Base-by-base conservation (phyloP, 1,140 invertebrate species). In the Acromyrmex echinatior region DNA sequence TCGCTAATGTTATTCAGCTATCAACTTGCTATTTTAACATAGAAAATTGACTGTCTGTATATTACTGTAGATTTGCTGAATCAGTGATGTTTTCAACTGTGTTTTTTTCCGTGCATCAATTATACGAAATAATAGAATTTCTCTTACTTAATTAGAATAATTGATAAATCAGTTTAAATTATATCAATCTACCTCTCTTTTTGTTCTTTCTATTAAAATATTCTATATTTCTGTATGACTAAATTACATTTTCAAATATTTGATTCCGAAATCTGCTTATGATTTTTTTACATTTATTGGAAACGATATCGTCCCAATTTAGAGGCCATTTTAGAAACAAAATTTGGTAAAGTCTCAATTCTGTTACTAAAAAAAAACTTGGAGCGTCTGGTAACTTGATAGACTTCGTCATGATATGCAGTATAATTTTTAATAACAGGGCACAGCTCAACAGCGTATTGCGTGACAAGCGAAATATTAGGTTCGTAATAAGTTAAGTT, bases 361-460 rank as follows among this genome's bases (percentile, higher is more conserved):
- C 14, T 21, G 10, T 9, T 25, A 18, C 7, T 49, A 74, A 14
- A 82, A 35, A 31, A 45, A 45, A 45, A 45, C 25, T 76, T 49
- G 66, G 7, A 28, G 39, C 25, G 18, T 12, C 7, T n/a, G 62
- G 68, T 35, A n/a, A 0, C 51, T 45, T 45, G 5, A 70, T 70
- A 51, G 56, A 3, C 16, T 74, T 63, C 35, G 56, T 84, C 70
- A 84, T 39, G 70, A 82, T 76, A 35, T 51, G 18, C 70, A 84
- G 18, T 63, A 16, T 73, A 84, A 82, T 82, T 82, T 84, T 76
- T 84, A 84, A 74, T 84, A 84, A 84, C 28, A 74, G 56, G 7
- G 28, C 28, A 28, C 70, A 63, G 56, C 21, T 58, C 53, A 35
- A 45, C 16, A 60, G 68, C 80, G 14, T 21, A n/a, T 74, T 31